phyloP scores from a whole-genome alignment of 2,797 vertebrate species.

The Leuciscus waleckii region DNA sequence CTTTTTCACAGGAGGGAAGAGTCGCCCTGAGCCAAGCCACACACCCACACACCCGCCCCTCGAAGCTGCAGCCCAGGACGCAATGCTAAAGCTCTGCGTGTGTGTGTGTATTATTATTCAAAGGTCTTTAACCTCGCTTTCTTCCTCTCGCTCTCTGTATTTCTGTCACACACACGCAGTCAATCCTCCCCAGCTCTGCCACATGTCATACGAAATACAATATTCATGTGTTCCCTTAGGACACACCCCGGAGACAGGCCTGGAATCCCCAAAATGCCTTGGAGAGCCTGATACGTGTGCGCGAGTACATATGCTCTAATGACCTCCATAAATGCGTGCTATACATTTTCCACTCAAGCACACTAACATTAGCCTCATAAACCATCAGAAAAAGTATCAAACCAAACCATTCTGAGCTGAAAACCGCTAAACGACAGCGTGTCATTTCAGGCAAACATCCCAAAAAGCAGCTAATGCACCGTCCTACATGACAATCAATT shows the following conservation, averaged over 20 bases:
- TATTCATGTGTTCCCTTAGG: slow-evolving; percentile 46
- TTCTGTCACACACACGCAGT: slow-evolving; percentile 38
- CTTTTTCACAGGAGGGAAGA: slow-evolving; percentile 73
- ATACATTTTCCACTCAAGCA: slow-evolving; percentile 2
- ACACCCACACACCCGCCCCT: slow-evolving; percentile 70
- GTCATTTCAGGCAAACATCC: slow-evolving; percentile 1
- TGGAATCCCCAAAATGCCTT: slow-evolving; percentile 55
- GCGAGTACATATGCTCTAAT: slow-evolving; percentile 3
- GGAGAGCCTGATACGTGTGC: slow-evolving; percentile 3
- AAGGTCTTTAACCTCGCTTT: slow-evolving; percentile 44
- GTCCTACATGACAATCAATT: slow-evolving; percentile 47
- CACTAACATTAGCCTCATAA: slow-evolving; percentile 1
- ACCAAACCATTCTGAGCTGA: background rate
- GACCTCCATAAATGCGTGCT: background rate
- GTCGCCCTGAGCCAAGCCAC: slow-evolving; percentile 73
- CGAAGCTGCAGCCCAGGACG: slow-evolving; percentile 38
- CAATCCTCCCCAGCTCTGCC: slow-evolving; percentile 35
- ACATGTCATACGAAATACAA: slow-evolving; percentile 60
- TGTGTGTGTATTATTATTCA: slow-evolving; percentile 46
- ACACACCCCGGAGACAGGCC: slow-evolving; percentile 56
- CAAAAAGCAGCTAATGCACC: slow-evolving; percentile 35
- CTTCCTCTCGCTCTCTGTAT: slow-evolving; percentile 22
- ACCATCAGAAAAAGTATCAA: background rate
- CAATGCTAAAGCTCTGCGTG: slow-evolving; percentile 17
- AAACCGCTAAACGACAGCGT: background rate